Evolutionary conservation across 2,113 vertebrate genomes (phyloP).

Genomic region (Psittacara wagleri): DNA sequence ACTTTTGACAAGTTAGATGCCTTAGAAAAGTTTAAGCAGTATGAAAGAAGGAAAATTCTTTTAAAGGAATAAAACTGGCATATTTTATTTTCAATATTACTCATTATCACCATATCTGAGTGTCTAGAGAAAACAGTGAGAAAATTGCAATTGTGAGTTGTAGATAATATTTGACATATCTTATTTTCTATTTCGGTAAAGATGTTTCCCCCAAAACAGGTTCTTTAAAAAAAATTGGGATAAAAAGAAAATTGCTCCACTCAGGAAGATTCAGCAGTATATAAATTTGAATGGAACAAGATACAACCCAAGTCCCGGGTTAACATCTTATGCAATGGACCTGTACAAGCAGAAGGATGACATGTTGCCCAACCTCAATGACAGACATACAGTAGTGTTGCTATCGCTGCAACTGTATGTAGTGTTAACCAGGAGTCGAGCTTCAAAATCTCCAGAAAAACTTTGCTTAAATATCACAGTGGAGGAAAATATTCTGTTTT

Average conservation of each 20-base stretch:
- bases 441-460: background rate
- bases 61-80: background rate
- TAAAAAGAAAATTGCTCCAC: background rate
- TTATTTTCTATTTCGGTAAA: background rate
- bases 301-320: background rate
- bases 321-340: background rate
- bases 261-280: background rate
- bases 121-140: background rate
- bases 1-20: background rate
- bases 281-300: background rate
- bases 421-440: background rate
- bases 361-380: background rate
- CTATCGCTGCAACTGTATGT: background rate
- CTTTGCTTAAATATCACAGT: background rate
- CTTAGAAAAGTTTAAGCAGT: background rate
- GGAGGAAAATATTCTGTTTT: background rate
- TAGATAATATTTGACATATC: background rate
- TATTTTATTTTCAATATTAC: background rate
- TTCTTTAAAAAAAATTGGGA: background rate
- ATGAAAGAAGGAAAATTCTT: background rate
- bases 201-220: background rate
- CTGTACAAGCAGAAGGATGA: background rate
- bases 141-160: background rate
- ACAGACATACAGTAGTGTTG: background rate
- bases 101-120: background rate